Conservation (phyloP, 2,113 vertebrate species). For the Thomomys bottae region DNA sequence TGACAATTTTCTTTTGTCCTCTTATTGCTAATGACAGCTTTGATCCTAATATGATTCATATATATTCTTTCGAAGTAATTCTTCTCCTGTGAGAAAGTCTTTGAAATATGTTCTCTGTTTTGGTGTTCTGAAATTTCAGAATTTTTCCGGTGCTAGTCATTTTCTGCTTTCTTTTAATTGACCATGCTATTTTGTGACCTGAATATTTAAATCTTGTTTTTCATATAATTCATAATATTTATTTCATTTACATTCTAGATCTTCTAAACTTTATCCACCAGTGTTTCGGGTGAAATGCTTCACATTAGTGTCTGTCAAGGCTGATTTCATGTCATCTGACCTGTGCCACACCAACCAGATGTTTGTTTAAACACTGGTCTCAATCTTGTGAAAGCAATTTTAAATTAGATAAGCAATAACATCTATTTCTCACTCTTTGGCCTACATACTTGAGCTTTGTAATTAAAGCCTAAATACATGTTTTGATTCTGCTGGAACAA, state of each 20-base stretch:
- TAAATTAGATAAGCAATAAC: neutral
- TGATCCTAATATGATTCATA: neutral
- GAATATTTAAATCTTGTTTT: neutral
- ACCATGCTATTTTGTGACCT: neutral
- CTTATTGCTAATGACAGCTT: neutral
- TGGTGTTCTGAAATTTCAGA: slow-evolving; percentile 4
- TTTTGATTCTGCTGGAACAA: too few species aligned
- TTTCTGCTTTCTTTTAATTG: neutral
- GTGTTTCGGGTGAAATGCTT: neutral
- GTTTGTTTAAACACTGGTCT: neutral
- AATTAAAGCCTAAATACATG: too few species aligned
- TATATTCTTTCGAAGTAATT: slow-evolving; percentile 9
- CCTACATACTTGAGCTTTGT: too few species aligned
- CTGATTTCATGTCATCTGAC: neutral
- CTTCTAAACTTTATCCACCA: neutral
- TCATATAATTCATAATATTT: neutral
- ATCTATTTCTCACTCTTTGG: too few species aligned
- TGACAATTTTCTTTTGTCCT: neutral
- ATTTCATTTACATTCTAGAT: neutral
- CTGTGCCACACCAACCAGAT: neutral
- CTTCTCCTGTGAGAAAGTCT: neutral
- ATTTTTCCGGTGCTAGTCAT: neutral
- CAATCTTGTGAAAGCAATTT: slow-evolving; percentile 7
- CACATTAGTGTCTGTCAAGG: neutral
- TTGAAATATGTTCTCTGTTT: neutral